Conservation (phyloP, 2,888 invertebrate genomes). For the Drosophila tripunctata region DNA sequence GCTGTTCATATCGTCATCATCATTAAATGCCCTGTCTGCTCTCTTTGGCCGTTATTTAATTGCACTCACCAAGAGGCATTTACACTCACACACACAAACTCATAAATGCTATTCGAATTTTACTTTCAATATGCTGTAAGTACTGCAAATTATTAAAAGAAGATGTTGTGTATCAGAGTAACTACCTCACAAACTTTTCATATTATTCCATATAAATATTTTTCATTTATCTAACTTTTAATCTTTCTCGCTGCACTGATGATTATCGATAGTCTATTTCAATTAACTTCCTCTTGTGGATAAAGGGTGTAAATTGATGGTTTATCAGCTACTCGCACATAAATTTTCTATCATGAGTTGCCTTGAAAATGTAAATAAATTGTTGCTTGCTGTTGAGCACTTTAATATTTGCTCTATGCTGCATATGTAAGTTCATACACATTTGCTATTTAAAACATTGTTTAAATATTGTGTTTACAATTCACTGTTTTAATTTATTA, state of each 20-base stretch:
- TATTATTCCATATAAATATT: not conserved
- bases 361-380: constrained; percentile 43
- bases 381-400: constrained; percentile 56
- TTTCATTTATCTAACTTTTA: no score
- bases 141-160: not conserved
- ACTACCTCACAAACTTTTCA: no score
- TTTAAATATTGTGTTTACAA: not conserved
- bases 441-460: not conserved
- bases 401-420: constrained; percentile 38
- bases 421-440: no score
- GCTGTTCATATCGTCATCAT: constrained; percentile 28
- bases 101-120: not conserved
- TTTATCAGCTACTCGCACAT: no score
- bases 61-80: constrained; percentile 16
- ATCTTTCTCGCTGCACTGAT: no score
- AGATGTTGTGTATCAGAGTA: not conserved
- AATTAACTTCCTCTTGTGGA: no score
- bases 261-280: no score
- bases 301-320: no score
- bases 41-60: constrained; percentile 39
- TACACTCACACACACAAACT: not conserved
- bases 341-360: not conserved
- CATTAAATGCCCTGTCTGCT: constrained; percentile 23
- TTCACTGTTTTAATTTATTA: constrained; percentile 10
- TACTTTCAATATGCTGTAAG: not conserved